phyloP scores from a whole-genome alignment of 1,140 invertebrate genomes.

The Maconellicoccus hirsutus region DNA sequence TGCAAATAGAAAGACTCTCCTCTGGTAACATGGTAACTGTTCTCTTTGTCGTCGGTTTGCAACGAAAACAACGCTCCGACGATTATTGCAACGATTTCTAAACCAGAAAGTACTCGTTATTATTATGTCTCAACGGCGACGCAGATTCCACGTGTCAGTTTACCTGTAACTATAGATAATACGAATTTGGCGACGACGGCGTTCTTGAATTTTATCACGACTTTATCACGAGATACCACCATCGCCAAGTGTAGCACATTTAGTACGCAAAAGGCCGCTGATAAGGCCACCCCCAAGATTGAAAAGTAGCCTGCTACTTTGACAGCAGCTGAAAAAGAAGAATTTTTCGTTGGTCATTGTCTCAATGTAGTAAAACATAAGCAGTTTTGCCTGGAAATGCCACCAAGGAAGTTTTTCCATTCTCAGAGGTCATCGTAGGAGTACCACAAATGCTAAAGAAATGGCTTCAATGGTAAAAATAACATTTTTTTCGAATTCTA shows the following conservation, averaged over 20 bases:
- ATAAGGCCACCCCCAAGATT: conserved; percentile 49
- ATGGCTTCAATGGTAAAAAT: too few species aligned
- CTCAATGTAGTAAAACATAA: too few species aligned
- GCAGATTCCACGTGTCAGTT: conserved; percentile 33
- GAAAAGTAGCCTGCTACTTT: conserved; percentile 64
- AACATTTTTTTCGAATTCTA: too few species aligned
- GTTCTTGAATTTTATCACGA: conserved; percentile 59
- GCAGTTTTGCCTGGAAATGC: too few species aligned
- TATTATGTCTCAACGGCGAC: too few species aligned
- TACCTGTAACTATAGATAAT: conserved; percentile 59
- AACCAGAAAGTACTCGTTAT: too few species aligned
- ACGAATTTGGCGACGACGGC: conserved; percentile 64
- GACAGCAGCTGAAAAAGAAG: conserved; percentile 52
- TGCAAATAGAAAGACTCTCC: conserved; percentile 76
- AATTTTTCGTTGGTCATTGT: not conserved
- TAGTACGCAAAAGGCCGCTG: conserved; percentile 61
- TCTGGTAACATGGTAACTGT: conserved; percentile 53
- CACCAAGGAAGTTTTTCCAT: too few species aligned
- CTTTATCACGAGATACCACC: conserved; percentile 66
- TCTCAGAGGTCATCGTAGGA: too few species aligned
- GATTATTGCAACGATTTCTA: conserved; percentile 46
- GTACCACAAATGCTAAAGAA: too few species aligned
- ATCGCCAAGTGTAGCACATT: conserved; percentile 70
- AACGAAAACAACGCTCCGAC: conserved; percentile 66
- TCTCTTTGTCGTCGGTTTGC: conserved; percentile 62